Evolutionary conservation across 2,113 vertebrate species (phyloP), one percentile per base, ranked within the genome.

Genomic region (Falcunculus frontatus): DNA sequence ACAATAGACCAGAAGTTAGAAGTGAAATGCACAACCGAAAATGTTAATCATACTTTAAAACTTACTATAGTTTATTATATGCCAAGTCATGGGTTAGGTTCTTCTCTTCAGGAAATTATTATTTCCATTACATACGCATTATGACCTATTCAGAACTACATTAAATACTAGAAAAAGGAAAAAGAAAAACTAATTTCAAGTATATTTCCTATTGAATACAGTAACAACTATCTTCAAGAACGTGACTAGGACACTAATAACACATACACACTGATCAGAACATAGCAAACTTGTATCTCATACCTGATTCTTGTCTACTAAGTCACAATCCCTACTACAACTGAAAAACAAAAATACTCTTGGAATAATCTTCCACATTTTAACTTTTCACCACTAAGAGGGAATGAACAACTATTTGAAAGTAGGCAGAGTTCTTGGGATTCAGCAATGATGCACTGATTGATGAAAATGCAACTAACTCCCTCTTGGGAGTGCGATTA

Each of bases 401-500:
- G 17, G 37, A 89, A 78, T 1, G 6, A 59, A 39, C 15, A 63
- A 22, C 33, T 11, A 57, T 4, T 37, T 55, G 44, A 47, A 63
- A 47, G 50, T 1, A 69, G 18, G 7, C 13, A 47, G 35, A 65
- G 52, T 25, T 91, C 59, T 70, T 17, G 26, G 13, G 33, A 70
- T 30, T 55, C 39, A 15, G 26, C 33, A 37, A 32, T 1, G 13
- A 64, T 6, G 26, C 18, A 27, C 1, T 15, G 13, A 33, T 4
- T 12, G 23, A 67, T 56, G 37, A 73, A 72, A 93, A 29, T 1
- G 2, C 35, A 82, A 46, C 22, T 32, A 27, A 32, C 32, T 44
- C 27, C 25, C 23, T 37, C 42, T 29, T 7, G 26, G 19, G 1
- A 29, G 23, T 6, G 13, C 0, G 0, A 53, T 52, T 37, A 83